Conservation (phyloP, 92 coral and sea anemone genomes). For the Metridium senile region DNA sequence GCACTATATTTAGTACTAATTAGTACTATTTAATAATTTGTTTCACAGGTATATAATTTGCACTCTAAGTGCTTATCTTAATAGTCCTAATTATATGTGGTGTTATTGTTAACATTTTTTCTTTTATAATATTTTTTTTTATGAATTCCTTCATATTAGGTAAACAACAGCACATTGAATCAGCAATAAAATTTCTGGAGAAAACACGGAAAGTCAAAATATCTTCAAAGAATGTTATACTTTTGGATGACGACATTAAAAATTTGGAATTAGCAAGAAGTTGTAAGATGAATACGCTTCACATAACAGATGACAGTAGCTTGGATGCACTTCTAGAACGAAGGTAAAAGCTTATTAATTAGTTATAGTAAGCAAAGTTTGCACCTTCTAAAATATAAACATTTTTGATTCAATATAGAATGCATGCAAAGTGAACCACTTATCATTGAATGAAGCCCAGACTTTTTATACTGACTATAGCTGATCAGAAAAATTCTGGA, state of each 20-base stretch:
- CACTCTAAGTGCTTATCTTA: too few relatives aligned
- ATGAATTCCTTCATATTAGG: slow-evolving; percentile 44
- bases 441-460: too few relatives aligned
- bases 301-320: slow-evolving; percentile 72
- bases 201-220: slow-evolving; percentile 69
- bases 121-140: not conserved
- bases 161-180: slow-evolving; percentile 95
- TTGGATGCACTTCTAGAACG: slow-evolving; percentile 77
- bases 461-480: too few relatives aligned
- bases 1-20: too few relatives aligned
- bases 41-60: too few relatives aligned
- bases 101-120: too few relatives aligned
- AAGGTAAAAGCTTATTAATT: slow-evolving; percentile 72
- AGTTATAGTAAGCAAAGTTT: not conserved
- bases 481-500: too few relatives aligned
- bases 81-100: too few relatives aligned
- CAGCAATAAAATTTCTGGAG: slow-evolving; percentile 75
- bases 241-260: slow-evolving; percentile 82
- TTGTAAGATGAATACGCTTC: slow-evolving; percentile 66
- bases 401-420: too few relatives aligned
- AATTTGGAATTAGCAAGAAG: slow-evolving; percentile 72
- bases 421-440: too few relatives aligned
- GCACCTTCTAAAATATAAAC: too few relatives aligned
- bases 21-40: too few relatives aligned
- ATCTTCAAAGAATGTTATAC: slow-evolving; percentile 72